Percentiles rank a stretch among this genome's conserved stretches.
phyloP scores from a whole-genome alignment of 2,888 invertebrate species.

The Protula sp. region DNA sequence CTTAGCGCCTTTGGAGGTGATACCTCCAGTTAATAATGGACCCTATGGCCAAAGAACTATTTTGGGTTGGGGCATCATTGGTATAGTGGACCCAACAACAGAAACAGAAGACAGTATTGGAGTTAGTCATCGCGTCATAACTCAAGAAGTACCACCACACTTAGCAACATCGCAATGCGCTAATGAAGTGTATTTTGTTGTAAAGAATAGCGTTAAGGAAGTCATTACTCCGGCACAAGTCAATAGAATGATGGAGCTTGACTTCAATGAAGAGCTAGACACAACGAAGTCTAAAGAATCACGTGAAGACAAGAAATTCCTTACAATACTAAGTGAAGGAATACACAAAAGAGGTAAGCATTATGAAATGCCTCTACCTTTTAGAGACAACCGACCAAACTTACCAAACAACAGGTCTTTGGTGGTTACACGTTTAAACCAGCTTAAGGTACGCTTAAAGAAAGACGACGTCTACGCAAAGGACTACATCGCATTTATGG shows the following conservation, averaged over 20 bases:
- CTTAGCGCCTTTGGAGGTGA: neutral
- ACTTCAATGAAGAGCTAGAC: neutral
- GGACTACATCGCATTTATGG: constrained; percentile 6
- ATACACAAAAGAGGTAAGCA: too few species aligned
- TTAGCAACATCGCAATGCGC: neutral
- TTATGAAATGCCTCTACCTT: neutral
- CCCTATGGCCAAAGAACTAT: neutral
- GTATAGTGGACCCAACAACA: neutral
- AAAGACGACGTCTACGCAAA: neutral
- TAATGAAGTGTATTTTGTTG: neutral
- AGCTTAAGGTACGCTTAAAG: constrained; percentile 1
- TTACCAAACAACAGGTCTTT: constrained; percentile 4
- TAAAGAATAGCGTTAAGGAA: neutral
- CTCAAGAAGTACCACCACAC: neutral
- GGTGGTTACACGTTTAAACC: neutral
- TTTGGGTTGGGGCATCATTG: neutral
- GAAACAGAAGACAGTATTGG: neutral
- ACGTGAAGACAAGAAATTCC: neutral
- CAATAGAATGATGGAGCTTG: neutral
- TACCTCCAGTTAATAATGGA: neutral
- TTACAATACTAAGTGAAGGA: neutral
- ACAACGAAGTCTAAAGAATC: too few species aligned
- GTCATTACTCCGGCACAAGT: neutral
- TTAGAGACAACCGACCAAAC: neutral
- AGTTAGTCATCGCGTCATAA: neutral